phyloP scores from a whole-genome alignment of 2,113 vertebrate species.

The Oreochromis spilurus region DNA sequence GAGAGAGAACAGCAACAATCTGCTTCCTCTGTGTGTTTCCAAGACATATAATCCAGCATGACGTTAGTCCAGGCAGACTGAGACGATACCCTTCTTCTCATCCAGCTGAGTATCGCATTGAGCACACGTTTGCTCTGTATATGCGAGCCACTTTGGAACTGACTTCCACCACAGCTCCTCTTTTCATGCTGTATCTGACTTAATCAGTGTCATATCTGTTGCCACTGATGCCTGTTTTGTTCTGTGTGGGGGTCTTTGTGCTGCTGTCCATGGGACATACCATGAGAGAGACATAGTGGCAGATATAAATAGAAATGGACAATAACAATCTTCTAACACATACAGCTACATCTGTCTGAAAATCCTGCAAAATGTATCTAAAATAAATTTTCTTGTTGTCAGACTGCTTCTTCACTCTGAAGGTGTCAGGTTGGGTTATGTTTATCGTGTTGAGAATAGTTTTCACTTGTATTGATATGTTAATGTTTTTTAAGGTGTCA shows the following conservation, averaged over 20 bases:
- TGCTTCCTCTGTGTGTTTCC: neutral
- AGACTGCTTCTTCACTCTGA: neutral
- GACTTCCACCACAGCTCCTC: neutral
- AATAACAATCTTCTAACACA: neutral
- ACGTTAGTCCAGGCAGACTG: neutral
- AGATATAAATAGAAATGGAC: neutral
- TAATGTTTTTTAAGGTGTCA: neutral
- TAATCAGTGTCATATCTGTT: neutral
- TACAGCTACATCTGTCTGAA: neutral
- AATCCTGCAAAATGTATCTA: neutral
- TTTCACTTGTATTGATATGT: neutral
- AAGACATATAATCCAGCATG: neutral
- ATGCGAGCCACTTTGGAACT: neutral
- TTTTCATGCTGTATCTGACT: neutral
- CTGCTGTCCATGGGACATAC: neutral
- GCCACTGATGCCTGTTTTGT: neutral
- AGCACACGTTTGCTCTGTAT: neutral
- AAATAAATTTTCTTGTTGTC: neutral
- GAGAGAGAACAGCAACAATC: neutral
- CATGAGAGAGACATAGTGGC: accelerated
- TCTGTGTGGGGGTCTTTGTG: neutral
- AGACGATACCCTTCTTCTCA: neutral
- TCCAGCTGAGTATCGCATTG: neutral
- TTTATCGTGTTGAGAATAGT: neutral
- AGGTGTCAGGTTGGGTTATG: neutral